Base-by-base conservation (phyloP, 2,113 vertebrate genomes). In the Egretta garzetta region DNA sequence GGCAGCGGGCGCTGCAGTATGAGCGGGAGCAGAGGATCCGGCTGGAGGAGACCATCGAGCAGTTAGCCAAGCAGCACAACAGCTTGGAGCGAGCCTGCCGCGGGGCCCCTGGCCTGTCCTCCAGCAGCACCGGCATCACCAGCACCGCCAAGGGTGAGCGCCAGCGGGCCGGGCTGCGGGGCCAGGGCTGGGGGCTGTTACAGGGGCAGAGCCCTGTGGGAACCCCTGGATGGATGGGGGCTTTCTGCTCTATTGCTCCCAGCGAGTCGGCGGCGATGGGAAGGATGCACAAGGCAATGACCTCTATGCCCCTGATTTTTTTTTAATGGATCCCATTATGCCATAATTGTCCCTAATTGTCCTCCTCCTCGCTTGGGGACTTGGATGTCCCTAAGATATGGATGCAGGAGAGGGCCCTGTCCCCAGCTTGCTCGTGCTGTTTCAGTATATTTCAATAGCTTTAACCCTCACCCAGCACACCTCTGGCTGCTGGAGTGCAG, bases 11-110 rank as follows among this genome's bases (percentile, higher is more conserved):
- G 1, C 98, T 99, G 95, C 99, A 99, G 97, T 99, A 99, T 99
- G 99, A 99, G 98, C 98, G 99, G 43, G 99, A 99, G 97, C 99
- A 99, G 97, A 98, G 99, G 4, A 97, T 98, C 87, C 99, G 99
- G 70, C 98, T 99, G 97, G 99, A 99, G 96, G 99, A 99, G 96
- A 99, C 99, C 95, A 99, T 99, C 23, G 99, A 99, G 98, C 99
- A 99, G 98, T 66, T 99, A 96, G 99, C 99, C 97, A 99, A 99
- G 95, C 99, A 99, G 97, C 99, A 99, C 98, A 99, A 99, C 98
- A 99, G 99, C 98, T 98, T 99, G 94, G 99, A 99, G 96, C 97
- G 99, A 11, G 99, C 99, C 98, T 99, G 99, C 98, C 99, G 99
- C 14, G 98, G 98, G 32, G 98, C 98, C 2, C 99, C 99, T 0